Percentiles rank a stretch among this genome's conserved stretches.
phyloP scores from a whole-genome alignment of 2,888 invertebrate genomes.

The Bimastos eiseni region DNA sequence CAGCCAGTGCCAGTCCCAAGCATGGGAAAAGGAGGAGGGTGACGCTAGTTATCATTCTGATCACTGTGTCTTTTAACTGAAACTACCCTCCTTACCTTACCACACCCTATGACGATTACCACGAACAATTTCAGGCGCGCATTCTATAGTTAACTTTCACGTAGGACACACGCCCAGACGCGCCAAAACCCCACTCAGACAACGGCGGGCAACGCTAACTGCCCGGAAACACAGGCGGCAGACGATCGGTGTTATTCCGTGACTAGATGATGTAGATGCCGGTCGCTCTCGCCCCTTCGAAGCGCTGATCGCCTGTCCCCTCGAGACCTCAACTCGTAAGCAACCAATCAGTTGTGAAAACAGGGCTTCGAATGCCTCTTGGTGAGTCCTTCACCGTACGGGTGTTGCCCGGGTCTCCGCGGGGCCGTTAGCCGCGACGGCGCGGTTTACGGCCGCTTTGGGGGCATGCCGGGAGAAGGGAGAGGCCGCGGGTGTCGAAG shows the following conservation, averaged over 20 bases:
- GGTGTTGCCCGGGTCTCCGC: neutral
- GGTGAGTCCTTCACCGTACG: neutral
- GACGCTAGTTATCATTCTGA: no score
- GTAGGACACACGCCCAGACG: neutral
- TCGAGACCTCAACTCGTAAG: neutral
- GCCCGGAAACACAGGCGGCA: neutral
- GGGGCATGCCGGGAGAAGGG: neutral
- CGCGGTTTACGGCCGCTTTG: slow-evolving; percentile 1
- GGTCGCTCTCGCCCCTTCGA: neutral
- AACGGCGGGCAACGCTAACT: neutral
- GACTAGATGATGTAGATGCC: neutral
- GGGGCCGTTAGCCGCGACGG: neutral
- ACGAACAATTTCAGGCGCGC: neutral
- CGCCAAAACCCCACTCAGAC: neutral
- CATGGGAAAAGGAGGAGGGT: no score
- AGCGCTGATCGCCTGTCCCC: neutral
- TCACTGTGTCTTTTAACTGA: no score
- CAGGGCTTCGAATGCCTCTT: neutral
- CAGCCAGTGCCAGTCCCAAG: no score
- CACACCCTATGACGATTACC: neutral
- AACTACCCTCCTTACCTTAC: no score
- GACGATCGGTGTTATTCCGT: slow-evolving; percentile 5
- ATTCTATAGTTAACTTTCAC: neutral
- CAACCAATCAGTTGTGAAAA: neutral
- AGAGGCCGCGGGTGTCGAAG: neutral